phyloP scores from a whole-genome alignment of 2,797 vertebrate genomes.

The Adelosebastes latens region DNA sequence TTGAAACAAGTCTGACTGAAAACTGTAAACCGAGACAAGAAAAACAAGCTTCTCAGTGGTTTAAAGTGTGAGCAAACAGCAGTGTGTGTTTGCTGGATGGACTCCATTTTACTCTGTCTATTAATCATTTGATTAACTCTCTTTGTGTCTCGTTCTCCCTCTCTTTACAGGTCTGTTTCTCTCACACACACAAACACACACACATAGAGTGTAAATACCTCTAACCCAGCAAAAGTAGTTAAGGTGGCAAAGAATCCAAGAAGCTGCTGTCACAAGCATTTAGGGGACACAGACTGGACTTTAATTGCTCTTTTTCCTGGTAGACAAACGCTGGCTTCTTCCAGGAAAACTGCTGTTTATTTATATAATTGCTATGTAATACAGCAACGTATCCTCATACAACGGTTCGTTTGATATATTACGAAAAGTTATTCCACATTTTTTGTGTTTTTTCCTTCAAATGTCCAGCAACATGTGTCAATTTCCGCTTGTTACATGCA shows the following conservation, averaged over 20 bases:
- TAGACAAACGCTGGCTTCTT: constrained; percentile 10
- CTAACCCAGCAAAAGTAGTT: constrained; percentile 32
- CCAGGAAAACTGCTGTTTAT: constrained; percentile 7
- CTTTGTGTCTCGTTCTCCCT: background rate
- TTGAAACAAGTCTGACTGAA: background rate
- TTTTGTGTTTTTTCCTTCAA: too few relatives aligned
- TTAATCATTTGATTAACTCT: constrained; percentile 54
- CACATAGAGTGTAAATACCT: constrained; percentile 30
- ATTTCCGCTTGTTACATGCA: too few relatives aligned
- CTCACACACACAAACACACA: background rate
- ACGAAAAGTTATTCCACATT: too few relatives aligned
- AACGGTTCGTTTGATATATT: too few relatives aligned
- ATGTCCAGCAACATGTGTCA: too few relatives aligned
- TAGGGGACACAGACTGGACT: constrained; percentile 27
- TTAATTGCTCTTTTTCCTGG: constrained; percentile 31
- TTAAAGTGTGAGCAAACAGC: constrained; percentile 9
- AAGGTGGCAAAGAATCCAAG: constrained; percentile 35
- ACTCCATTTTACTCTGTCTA: constrained; percentile 35
- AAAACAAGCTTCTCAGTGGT: background rate
- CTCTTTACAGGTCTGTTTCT: background rate
- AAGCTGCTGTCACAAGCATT: constrained; percentile 59
- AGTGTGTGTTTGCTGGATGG: constrained; percentile 28
- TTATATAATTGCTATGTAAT: background rate
- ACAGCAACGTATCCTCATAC: background rate
- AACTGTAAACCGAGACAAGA: constrained; percentile 3